A percentile compares a stretch with the other conserved stretches of the same genome.
phyloP scores from a whole-genome alignment of 2,888 invertebrate genomes.

The Chaitophorus viminalis region DNA sequence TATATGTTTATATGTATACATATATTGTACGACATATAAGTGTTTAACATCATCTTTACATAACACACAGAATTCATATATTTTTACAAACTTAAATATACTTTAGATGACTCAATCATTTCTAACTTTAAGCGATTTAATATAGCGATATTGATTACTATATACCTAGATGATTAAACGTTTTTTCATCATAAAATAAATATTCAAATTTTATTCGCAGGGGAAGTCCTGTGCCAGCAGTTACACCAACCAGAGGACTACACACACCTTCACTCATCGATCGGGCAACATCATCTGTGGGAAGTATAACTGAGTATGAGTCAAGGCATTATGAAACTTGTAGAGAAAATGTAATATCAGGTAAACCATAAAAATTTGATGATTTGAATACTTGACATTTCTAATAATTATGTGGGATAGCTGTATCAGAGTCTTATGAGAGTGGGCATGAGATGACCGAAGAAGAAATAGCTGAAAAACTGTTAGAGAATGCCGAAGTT shows the following conservation, averaged over 20 bases:
- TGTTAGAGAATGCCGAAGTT: conserved; percentile 77
- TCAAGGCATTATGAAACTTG: background rate
- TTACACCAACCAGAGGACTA: conserved; percentile 64
- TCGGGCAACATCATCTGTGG: conserved; percentile 49
- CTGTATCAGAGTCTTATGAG: conserved; percentile 19
- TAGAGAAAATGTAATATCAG: conserved; percentile 33
- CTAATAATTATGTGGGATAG: background rate
- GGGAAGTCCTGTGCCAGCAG: conserved; percentile 64
- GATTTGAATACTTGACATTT: background rate
- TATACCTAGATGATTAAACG: too few species aligned
- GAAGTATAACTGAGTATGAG: conserved; percentile 49
- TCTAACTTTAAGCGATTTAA: too few species aligned
- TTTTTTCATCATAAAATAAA: background rate
- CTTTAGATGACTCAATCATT: too few species aligned
- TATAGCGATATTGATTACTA: too few species aligned
- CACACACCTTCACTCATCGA: conserved; percentile 35
- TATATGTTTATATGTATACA: too few species aligned
- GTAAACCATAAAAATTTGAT: background rate
- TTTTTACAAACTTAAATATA: too few species aligned
- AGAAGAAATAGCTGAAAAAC: conserved; percentile 75
- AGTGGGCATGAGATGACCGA: conserved; percentile 70
- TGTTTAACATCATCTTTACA: too few species aligned
- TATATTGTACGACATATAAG: too few species aligned
- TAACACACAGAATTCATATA: too few species aligned
- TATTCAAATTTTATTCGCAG: conserved; percentile 58